Evolutionary conservation across 2,797 vertebrate genomes (phyloP).

Genomic region (Synanceia verrucosa): DNA sequence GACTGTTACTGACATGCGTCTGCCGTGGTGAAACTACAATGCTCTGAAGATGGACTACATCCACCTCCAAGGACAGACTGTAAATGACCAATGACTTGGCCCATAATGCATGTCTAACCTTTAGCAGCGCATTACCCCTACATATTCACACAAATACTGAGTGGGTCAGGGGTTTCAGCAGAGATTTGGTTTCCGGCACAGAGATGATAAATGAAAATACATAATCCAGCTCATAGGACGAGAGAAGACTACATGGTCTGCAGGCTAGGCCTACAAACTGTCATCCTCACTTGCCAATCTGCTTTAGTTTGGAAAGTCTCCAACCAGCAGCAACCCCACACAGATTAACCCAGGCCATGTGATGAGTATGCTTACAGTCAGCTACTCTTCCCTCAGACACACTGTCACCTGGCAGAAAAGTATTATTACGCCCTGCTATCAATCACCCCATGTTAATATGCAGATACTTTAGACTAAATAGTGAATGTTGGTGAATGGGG

Average conservation of each 20-base stretch:
- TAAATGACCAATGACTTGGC: background rate
- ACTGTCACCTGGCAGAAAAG: background rate
- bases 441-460: background rate
- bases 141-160: background rate
- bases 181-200: constrained; percentile 38
- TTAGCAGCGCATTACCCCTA: background rate
- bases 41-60: too few relatives aligned
- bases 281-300: constrained; percentile 50
- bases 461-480: background rate
- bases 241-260: constrained; percentile 6
- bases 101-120: background rate
- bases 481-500: background rate
- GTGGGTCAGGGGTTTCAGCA: constrained; percentile 10
- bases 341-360: constrained; percentile 60
- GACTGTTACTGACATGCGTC: too few relatives aligned
- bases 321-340: constrained; percentile 16
- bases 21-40: too few relatives aligned
- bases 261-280: constrained; percentile 30
- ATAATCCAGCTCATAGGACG: constrained; percentile 61
- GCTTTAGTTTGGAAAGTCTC: constrained; percentile 46
- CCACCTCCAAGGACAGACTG: background rate
- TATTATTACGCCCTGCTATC: background rate
- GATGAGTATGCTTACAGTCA: constrained; percentile 15
- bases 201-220: constrained; percentile 51
- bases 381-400: background rate